Base-by-base conservation (phyloP, 2,888 invertebrate genomes). In the Clistopyga incitator region DNA sequence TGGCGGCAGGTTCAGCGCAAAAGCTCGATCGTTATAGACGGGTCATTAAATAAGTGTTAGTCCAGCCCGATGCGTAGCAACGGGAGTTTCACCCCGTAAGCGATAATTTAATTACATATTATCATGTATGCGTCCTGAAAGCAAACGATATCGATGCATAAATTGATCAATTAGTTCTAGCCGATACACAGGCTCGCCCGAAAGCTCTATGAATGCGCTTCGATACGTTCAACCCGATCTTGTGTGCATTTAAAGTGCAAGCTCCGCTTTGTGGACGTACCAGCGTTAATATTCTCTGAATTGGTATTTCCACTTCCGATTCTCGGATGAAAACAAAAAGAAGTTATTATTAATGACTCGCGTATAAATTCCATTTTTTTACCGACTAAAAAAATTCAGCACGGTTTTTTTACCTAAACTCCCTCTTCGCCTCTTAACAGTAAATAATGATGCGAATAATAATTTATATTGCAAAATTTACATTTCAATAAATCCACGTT, bases 51-150 rank as follows among this genome's bases (percentile, higher is more conserved):
- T 47, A 47, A 8, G 47, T 18, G 47, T 61, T 74, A 74, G 50
- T 74, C 20, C 29, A 47, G 18, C n/a, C 45, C 61, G 47, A 47
- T 74, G 61, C 72, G 47, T 34, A 18, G 13, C 23, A 25, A 13
- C 15, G 54, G 45, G 52, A 13, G 34, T 38, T 84, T 82, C 81
- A 79, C 84, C 71, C 86, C 78, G 75, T 78, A 56, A 50, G 84
- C 85, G 85, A 86, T 88, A 88, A 88, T 88, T 86, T 84, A 89
- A 88, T 89, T 89, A 87, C 88, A 85, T 88, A 88, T 89, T 87
- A 88, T 88, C 87, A 87, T 87, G 42, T 38, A 18, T n/a, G 18
- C 83, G 45, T 45, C 74, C 65, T 81, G 86, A 88, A 87, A 89
- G 88, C 85, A 84, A 81, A 67, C 88, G 82, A 86, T 77, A 64